These are phyloP conservation scores for Argyresthia goedartella DNA, from an alignment of 2,888 invertebrate genomes.

Conservation along the genomic window DNA sequence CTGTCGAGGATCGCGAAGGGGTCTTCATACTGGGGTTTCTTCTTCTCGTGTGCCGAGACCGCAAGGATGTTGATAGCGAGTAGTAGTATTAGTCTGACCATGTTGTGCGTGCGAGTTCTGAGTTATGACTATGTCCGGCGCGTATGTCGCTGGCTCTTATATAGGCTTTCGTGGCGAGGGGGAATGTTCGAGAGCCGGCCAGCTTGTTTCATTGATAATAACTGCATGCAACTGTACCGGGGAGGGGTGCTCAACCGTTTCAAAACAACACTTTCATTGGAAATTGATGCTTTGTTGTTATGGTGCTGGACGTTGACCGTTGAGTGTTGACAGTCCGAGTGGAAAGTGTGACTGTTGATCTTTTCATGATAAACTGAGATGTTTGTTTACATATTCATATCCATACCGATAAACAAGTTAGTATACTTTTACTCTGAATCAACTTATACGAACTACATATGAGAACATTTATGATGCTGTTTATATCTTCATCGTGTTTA, in stretches of 20 bases:
- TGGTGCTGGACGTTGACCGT: not conserved
- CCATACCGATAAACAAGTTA: too few species aligned
- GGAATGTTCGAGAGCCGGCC: conserved; percentile 53
- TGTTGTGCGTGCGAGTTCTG: conserved; percentile 12
- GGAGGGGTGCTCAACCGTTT: conserved; percentile 46
- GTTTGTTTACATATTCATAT: too few species aligned
- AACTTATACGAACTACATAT: too few species aligned
- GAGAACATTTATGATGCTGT: too few species aligned
- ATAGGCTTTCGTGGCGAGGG: conserved; percentile 42
- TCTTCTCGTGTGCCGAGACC: conserved; percentile 28
- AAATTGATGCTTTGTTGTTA: not conserved
- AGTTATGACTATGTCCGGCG: conserved; percentile 21
- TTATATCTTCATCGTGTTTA: too few species aligned
- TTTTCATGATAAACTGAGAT: not conserved
- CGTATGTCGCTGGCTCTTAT: conserved; percentile 29
- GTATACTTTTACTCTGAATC: too few species aligned
- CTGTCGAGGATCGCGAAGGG: conserved; percentile 32
- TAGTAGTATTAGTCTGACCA: conserved; percentile 30
- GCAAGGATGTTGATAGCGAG: conserved; percentile 31
- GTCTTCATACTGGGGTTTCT: conserved; percentile 33
- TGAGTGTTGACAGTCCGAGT: not conserved
- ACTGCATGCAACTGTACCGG: conserved; percentile 39
- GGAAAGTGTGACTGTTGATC: not conserved
- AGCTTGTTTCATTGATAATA: conserved; percentile 42
- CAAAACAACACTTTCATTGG: not conserved